phyloP scores from a whole-genome alignment of 1,140 invertebrate species.

The Leptoteleia sp. region DNA sequence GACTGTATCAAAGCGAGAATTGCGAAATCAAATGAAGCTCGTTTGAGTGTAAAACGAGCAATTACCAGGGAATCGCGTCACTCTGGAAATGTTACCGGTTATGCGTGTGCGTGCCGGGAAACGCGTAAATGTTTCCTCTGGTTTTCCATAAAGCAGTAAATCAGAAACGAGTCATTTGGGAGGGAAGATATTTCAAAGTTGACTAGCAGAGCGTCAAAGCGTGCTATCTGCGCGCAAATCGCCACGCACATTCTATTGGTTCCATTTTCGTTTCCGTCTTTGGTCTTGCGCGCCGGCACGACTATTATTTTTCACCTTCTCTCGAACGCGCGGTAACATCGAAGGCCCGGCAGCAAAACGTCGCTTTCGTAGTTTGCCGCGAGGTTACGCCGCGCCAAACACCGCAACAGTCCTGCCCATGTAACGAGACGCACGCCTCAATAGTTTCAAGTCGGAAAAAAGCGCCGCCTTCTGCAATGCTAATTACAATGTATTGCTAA shows the following conservation, averaged over 20 bases:
- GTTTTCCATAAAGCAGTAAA: slow-evolving; percentile 55
- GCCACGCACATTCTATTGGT: slow-evolving; percentile 48
- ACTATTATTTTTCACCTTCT: slow-evolving; percentile 54
- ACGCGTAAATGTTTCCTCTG: background rate
- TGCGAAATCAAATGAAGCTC: too few relatives aligned
- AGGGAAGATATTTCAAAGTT: slow-evolving; percentile 71
- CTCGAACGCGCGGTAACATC: slow-evolving; percentile 18
- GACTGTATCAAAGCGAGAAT: too few relatives aligned
- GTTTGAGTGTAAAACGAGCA: too few relatives aligned
- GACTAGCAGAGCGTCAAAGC: slow-evolving; percentile 73
- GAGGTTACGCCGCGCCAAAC: slow-evolving; percentile 20
- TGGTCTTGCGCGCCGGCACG: slow-evolving; percentile 28
- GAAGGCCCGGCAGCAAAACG: slow-evolving; percentile 2
- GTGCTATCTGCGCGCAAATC: slow-evolving; percentile 66
- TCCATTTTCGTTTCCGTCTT: slow-evolving; percentile 57
- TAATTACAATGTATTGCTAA: slow-evolving; percentile 35
- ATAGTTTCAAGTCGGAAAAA: slow-evolving; percentile 29
- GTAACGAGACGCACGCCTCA: slow-evolving; percentile 34
- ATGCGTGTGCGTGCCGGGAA: background rate
- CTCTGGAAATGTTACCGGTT: background rate
- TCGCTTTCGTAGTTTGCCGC: slow-evolving; percentile 27
- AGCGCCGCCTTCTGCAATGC: slow-evolving; percentile 12
- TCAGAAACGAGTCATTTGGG: slow-evolving; percentile 66
- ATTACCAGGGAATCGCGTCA: background rate
- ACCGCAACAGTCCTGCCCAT: slow-evolving; percentile 36